Conservation (phyloP, 2,888 invertebrate genomes). For the Tetheella fluctuosa region DNA sequence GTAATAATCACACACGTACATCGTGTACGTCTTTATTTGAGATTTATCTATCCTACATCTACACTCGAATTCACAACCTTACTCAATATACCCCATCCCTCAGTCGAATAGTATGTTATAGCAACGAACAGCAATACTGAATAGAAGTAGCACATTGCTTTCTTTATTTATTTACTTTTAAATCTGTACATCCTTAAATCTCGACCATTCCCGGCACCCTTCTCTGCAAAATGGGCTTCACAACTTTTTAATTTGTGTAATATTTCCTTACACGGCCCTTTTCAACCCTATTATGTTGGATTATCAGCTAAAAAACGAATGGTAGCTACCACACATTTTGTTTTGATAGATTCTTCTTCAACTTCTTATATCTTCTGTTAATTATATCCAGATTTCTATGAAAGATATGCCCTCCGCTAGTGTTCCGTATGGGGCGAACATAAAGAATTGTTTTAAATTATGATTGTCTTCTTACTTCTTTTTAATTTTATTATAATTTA, state of each 20-base stretch:
- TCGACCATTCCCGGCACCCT: slow-evolving; percentile 39
- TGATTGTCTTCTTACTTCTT: slow-evolving; percentile 58
- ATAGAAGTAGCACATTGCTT: slow-evolving; percentile 52
- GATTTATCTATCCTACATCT: slow-evolving; percentile 31
- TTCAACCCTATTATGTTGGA: slow-evolving; percentile 25
- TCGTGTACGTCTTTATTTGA: slow-evolving; percentile 41
- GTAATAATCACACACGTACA: slow-evolving; percentile 29
- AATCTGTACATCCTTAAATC: slow-evolving; percentile 33
- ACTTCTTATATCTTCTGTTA: slow-evolving; percentile 47
- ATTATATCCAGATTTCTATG: slow-evolving; percentile 21
- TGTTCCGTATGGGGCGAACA: slow-evolving; percentile 32
- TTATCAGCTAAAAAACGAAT: slow-evolving; percentile 20
- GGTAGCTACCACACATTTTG: slow-evolving; percentile 41
- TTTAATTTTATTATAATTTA: slow-evolving; percentile 56
- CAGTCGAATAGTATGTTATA: not conserved
- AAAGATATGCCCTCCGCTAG: slow-evolving; percentile 32
- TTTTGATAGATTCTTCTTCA: slow-evolving; percentile 41
- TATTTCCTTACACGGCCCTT: not conserved
- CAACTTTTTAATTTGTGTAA: not conserved
- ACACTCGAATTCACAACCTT: slow-evolving; percentile 29
- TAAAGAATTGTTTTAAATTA: slow-evolving; percentile 43
- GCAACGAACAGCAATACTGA: not conserved
- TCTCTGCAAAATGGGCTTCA: not conserved
- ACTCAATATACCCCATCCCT: not conserved
- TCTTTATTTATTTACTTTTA: slow-evolving; percentile 44